Evolutionary conservation across 1,140 invertebrate genomes (phyloP), one percentile per base, ranked within the genome.

Genomic region (Camponotus floridanus): DNA sequence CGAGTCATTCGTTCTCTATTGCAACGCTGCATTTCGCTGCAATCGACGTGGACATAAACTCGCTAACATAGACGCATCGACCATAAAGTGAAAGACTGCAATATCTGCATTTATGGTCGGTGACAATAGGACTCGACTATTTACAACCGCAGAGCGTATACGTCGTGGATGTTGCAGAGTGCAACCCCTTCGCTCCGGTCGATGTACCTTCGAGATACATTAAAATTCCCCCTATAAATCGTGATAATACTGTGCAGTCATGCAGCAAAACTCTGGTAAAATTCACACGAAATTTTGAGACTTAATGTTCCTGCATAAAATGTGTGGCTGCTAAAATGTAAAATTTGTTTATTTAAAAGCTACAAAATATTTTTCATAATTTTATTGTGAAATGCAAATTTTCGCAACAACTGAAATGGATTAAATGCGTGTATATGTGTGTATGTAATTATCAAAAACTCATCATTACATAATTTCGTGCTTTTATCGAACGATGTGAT

Each of bases 41-140:
- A 80, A 80, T 80, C 78, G 57, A 8, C 64, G 31, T 45, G 26
- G 3, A 57, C 76, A 5, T 79, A 76, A 79, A 68, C 31, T 18
- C 59, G 57, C 67, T 36, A 73, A 45, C 57, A 71, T 83, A 45
- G 55, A 62, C 70, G 42, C 80, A 51, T 55, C 80, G 80, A 76
- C n/a, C 70, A 31, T 84, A 84, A 84, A 84, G 80, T 62, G 80
- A 76, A 70, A 57, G 76, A 84, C 59, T 73, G 80, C 26, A 45
- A 26, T 64, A 33, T 51, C 80, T 84, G 80, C 80, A 73, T 73
- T 84, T 84, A 84, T 84, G 62, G 70, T 42, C 68, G 55, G 79
- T 57, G 45, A 83, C 79, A 39, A 74, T 39, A 61, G 68, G 51
- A 13, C 26, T 48, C 68, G 59, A 26, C 71, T 26, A 84, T 84